Evolutionary conservation across 2,113 vertebrate genomes (phyloP).

Genomic region (Lycaon pictus): DNA sequence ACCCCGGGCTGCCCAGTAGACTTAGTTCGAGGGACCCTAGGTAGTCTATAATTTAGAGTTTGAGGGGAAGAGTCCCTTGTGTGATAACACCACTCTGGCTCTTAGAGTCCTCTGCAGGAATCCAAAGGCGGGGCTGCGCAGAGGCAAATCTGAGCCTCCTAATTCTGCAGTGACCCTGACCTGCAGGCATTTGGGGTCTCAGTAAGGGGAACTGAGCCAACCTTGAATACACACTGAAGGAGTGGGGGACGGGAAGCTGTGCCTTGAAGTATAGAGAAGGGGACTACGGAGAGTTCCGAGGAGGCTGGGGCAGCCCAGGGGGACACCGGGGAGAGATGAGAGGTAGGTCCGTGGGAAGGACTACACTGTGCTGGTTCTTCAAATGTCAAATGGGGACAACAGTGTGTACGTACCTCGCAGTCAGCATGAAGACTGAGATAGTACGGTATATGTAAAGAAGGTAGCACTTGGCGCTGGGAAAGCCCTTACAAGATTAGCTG

Average conservation of each 20-base stretch:
- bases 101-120: rapidly evolving
- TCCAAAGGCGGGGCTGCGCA: not conserved
- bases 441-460: not conserved
- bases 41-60: not conserved
- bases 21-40: not conserved
- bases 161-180: not conserved
- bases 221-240: not conserved
- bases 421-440: not conserved
- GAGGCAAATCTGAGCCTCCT: not conserved
- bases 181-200: not conserved
- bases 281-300: not conserved
- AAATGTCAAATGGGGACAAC: not conserved
- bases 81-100: not conserved
- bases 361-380: not conserved
- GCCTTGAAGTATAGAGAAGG: not conserved
- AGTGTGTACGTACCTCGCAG: not conserved
- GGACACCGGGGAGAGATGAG: rapidly evolving
- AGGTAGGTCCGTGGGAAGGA: not conserved
- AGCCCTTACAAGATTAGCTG: not conserved
- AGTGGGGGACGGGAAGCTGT: rapidly evolving
- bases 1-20: not conserved
- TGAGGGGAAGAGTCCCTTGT: not conserved
- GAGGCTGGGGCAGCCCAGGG: not conserved
- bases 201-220: not conserved
- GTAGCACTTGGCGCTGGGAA: not conserved